Evolutionary conservation across 2,113 vertebrate genomes (phyloP).

Genomic region (Etheostoma spectabile): DNA sequence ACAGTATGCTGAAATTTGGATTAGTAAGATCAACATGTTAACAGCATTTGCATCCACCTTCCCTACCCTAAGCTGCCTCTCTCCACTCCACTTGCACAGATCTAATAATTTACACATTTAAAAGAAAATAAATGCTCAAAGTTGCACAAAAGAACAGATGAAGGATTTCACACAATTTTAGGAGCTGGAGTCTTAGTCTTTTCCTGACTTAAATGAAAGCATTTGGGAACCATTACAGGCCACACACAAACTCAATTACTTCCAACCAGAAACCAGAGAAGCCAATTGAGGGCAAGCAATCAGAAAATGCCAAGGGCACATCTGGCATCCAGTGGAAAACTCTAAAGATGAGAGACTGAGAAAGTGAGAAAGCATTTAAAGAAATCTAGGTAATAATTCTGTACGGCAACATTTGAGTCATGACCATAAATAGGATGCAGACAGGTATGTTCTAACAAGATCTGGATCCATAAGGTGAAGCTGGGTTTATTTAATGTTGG

Average conservation of each 20-base stretch:
- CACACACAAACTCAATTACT: conserved; percentile 60
- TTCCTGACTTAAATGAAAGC: conserved; percentile 20
- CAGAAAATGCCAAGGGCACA: conserved; percentile 52
- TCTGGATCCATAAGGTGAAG: conserved; percentile 19
- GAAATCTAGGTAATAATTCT: conserved; percentile 30
- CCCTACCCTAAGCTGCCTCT: background rate
- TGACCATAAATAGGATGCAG: conserved; percentile 25
- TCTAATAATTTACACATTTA: background rate
- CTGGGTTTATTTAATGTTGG: conserved; percentile 18
- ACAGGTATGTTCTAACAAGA: conserved; percentile 26
- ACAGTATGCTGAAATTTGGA: background rate
- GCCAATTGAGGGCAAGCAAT: conserved; percentile 25
- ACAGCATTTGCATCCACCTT: background rate
- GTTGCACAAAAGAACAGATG: background rate
- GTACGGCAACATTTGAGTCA: background rate
- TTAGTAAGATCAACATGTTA: background rate
- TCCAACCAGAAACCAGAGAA: conserved; percentile 48
- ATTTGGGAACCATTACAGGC: conserved; percentile 66
- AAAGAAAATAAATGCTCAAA: background rate
- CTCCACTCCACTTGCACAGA: background rate
- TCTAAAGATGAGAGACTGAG: background rate
- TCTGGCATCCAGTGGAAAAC: conserved; percentile 53
- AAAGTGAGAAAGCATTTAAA: conserved; percentile 25
- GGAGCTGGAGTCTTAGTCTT: conserved; percentile 2
- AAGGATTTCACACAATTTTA: background rate